Evolutionary conservation across 2,113 vertebrate genomes (phyloP), one percentile per base, ranked within the genome.

Genomic region (Gobius niger): DNA sequence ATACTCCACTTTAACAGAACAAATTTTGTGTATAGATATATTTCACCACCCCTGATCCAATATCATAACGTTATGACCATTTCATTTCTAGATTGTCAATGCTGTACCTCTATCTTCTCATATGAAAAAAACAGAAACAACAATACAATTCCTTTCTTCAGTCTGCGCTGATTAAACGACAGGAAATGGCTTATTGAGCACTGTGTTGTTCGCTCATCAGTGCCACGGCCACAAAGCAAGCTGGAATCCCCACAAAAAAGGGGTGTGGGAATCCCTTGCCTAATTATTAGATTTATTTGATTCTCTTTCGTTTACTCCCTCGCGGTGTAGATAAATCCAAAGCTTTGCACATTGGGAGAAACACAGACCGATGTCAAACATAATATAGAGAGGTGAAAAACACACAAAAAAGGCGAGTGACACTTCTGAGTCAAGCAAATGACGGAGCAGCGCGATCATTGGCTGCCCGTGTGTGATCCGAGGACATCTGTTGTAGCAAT

Each of bases 341-440:
- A 69, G 72, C 70, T 72, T 75, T 34, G 19, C 54, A 67, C 68
- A 61, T 65, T 19, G 76, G 24, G 62, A 65, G 74, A 78, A 78
- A 87, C 87, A 84, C 85, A 84, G 81, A 84, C 85, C 82, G 81
- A 86, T 76, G 86, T 87, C 77, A 72, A 71, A 73, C 12, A 68
- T 54, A 76, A 77, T 71, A 71, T 74, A 47, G 71, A 83, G 73
- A 78, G 70, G 80, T 60, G 67, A 80, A 75, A 61, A 65, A 68
- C 76, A 46, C 49, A 19, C n/a, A n/a, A n/a, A 16, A 50, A 11
- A 53, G 8, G 72, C 13, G 11, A 41, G 62, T n/a, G 70, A 60
- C 63, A 18, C 72, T 72, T 73, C 61, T 61, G 61, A 70, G 62
- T 76, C 47, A 0, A 24, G 61, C 70, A 81, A 80, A 84, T 78